Evolutionary conservation across 2,888 invertebrate genomes (phyloP).

Genomic region (Pterobdella sp.): DNA sequence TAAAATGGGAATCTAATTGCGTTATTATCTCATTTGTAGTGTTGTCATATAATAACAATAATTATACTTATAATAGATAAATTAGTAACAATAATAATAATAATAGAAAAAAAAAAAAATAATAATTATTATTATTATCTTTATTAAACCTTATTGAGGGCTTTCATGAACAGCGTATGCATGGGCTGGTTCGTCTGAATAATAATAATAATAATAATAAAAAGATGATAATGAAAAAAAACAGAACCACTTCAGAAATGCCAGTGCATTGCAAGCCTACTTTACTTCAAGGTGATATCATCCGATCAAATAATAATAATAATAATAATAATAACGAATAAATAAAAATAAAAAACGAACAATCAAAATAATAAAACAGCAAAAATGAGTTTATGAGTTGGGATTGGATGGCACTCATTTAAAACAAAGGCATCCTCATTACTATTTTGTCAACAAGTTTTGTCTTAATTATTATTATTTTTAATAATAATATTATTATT

Average conservation of each 20-base stretch:
- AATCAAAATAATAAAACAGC: background rate
- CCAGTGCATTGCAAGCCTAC: too few species aligned
- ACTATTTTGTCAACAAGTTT: background rate
- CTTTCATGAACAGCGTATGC: background rate
- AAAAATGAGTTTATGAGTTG: too few species aligned
- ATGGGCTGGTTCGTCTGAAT: constrained; percentile 3
- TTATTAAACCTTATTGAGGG: constrained; percentile 7
- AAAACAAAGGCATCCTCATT: too few species aligned
- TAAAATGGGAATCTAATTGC: too few species aligned
- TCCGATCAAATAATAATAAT: background rate
- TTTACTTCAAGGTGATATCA: too few species aligned
- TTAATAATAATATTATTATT: constrained; percentile 5
- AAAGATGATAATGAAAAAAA: background rate
- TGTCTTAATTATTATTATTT: background rate
- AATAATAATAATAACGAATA: background rate
- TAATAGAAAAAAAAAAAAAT: too few species aligned
- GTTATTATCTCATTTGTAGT: too few species aligned
- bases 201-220: background rate
- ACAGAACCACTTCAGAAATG: too few species aligned
- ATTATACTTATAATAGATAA: too few species aligned
- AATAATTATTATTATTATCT: background rate
- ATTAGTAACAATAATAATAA: too few species aligned
- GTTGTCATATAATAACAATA: too few species aligned
- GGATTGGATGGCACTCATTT: too few species aligned
- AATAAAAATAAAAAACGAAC: background rate